Conservation (phyloP, 1,140 invertebrate genomes). For the Drosophila sechellia region DNA sequence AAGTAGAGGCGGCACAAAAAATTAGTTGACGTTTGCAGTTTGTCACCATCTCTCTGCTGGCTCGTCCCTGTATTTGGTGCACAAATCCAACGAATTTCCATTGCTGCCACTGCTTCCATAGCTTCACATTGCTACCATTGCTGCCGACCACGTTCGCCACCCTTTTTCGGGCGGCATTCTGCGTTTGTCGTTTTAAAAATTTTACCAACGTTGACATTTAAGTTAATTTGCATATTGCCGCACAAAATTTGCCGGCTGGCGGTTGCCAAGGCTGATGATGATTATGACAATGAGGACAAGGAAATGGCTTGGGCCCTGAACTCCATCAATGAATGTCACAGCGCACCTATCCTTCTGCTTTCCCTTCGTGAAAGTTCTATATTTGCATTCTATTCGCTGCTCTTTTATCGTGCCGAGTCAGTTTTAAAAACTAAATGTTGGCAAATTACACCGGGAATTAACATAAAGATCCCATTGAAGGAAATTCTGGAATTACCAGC, state of each 20-base stretch:
- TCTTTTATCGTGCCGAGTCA: conserved; percentile 23
- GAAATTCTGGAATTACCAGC: conserved; percentile 21
- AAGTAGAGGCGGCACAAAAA: conserved; percentile 35
- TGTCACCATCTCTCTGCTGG: conserved; percentile 26
- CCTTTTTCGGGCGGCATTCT: conserved; percentile 57
- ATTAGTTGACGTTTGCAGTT: conserved; percentile 75
- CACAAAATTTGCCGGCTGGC: conserved; percentile 49
- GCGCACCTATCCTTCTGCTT: conserved; percentile 1
- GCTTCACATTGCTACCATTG: conserved; percentile 7
- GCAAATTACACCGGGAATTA: conserved; percentile 64
- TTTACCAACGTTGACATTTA: conserved; percentile 72
- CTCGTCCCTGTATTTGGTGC: conserved; percentile 35
- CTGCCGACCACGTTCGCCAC: conserved; percentile 16
- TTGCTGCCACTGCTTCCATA: conserved; percentile 4
- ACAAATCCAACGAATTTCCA: conserved; percentile 62
- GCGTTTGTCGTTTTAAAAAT: conserved; percentile 59
- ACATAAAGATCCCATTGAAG: conserved; percentile 50
- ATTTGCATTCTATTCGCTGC: conserved; percentile 21
- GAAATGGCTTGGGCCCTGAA: conserved; percentile 19
- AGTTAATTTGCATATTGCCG: conserved; percentile 76
- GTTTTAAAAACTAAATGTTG: conserved; percentile 68
- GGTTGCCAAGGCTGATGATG: conserved; percentile 29
- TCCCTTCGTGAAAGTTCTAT: background rate
- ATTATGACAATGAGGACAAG: conserved; percentile 30
- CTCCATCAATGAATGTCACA: conserved; percentile 14